phyloP scores from a whole-genome alignment of 2,797 vertebrate species.

The Lacerta agilis region DNA sequence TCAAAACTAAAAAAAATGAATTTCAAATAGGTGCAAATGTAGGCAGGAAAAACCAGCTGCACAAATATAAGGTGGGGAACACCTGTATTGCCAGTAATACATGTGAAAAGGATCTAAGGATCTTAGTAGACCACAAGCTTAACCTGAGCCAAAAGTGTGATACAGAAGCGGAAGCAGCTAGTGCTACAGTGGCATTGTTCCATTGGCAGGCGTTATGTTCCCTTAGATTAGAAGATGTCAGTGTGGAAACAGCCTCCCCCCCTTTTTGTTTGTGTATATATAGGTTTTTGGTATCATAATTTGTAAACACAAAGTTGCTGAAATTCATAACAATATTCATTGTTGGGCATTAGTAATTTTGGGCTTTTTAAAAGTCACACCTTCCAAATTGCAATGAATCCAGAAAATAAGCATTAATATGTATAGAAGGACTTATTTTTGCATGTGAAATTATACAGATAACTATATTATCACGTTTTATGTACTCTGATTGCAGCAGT shows the following conservation, averaged over 20 bases:
- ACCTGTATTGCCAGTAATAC: no score
- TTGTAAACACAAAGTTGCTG: not conserved
- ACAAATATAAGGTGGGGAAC: no score
- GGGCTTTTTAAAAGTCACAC: not conserved
- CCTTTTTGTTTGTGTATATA: not conserved
- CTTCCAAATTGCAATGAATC: not conserved
- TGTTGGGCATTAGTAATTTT: not conserved
- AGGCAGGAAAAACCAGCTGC: no score
- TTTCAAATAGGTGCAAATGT: no score
- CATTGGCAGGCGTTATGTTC: not conserved
- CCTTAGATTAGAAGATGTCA: not conserved
- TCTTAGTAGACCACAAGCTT: no score
- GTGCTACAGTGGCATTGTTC: no score
- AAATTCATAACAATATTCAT: not conserved
- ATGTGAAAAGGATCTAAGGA: no score
- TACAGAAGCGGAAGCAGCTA: no score
- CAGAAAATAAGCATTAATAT: not conserved
- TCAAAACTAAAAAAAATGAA: no score
- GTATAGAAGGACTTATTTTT: not conserved
- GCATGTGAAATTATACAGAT: not conserved
- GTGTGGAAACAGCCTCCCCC: not conserved
- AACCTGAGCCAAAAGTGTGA: no score
- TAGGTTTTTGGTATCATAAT: constrained; percentile 2
- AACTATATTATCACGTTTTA: not conserved
- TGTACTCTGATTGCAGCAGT: not conserved